A percentile compares a stretch with the other conserved stretches of the same genome.
These are phyloP conservation scores for Leptinotarsa undecemlineata DNA, from an alignment of 1,140 invertebrate species.

Conservation along the genomic window DNA sequence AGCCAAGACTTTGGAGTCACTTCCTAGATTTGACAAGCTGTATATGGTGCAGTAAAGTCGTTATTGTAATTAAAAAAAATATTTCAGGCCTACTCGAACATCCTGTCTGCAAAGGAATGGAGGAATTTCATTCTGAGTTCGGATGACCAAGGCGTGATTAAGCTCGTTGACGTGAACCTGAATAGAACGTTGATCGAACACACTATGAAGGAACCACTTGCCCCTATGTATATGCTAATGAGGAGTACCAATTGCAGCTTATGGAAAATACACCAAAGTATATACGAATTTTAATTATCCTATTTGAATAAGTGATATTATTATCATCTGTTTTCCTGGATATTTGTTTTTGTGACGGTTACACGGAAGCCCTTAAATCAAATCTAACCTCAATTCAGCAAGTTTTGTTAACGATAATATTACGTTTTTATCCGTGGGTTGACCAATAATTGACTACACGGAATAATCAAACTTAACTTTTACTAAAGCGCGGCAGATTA, in stretches of 20 bases:
- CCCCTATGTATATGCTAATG: slow-evolving; percentile 40
- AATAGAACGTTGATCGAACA: slow-evolving; percentile 43
- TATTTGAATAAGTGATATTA: not conserved
- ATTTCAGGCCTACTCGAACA: slow-evolving; percentile 41
- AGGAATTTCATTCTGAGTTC: slow-evolving; percentile 43
- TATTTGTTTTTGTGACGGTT: too few relatives aligned
- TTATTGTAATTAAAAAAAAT: not conserved
- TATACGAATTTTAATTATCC: not conserved
- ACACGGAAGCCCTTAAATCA: too few relatives aligned
- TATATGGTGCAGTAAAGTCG: not conserved
- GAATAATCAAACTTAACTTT: too few relatives aligned
- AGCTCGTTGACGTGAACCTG: slow-evolving; percentile 38
- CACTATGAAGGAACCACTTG: slow-evolving; percentile 33
- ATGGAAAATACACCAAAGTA: slow-evolving; percentile 48
- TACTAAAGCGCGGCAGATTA: too few relatives aligned
- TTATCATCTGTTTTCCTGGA: too few relatives aligned
- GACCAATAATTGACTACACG: too few relatives aligned
- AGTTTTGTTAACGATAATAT: too few relatives aligned
- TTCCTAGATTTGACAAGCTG: too few relatives aligned
- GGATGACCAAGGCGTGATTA: slow-evolving; percentile 32
- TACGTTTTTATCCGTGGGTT: too few relatives aligned
- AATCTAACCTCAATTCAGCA: too few relatives aligned
- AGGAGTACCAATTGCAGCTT: slow-evolving; percentile 36
- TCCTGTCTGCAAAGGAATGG: slow-evolving; percentile 44
- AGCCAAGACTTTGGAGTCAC: too few relatives aligned